Evolutionary conservation across 2,113 vertebrate species (phyloP), one percentile per base, ranked within the genome.

Genomic region (Myocastor coypus): DNA sequence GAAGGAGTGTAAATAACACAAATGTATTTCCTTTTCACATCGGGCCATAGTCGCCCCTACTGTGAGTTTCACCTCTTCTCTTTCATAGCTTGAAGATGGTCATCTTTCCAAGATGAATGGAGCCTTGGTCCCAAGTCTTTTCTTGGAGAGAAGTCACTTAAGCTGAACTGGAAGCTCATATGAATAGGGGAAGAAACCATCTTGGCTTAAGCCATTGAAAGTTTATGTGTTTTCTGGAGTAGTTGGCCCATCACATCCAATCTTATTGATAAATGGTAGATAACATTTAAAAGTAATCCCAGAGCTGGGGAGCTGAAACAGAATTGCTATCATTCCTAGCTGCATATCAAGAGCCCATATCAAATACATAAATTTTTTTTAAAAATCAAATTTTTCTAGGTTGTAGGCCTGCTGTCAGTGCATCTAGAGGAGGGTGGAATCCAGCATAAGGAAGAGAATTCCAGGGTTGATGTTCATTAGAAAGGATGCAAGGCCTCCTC

Each of bases 31-130:
- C 32, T 1, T 42, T 52, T 22, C 66, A 24, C 11, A 24, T 52
- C 5, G 32, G 34, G 46, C 28, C 10, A 4, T 7, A 3, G 19
- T 14, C 3, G 3, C n/a, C 26, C 34, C 7, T 5, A 7, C 13
- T 73, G 5, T 0, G 13, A 19, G 24, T 14, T 50, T 68, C 37
- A 59, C 6, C 20, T n/a, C 42, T n/a, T 24, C 13, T 28, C 30
- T 50, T 40, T 19, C 30, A 4, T 42, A 7, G 4, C 2, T n/a
- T 34, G 4, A 80, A 37, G 4, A 59, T 2, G 12, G 24, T 59
- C 10, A 2, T 80, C 9, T 89, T 28, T 26, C 46, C 1, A 14
- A 40, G 46, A 64, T 11, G 22, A 26, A 3, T 14, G 14, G 5
- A 77, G 13, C 19, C 28, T 7, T n/a, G 13, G 9, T 37, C 30